Percentiles rank a stretch among this genome's conserved stretches.
Conservation (phyloP, 2,113 vertebrate species). For the Thermophis baileyi region DNA sequence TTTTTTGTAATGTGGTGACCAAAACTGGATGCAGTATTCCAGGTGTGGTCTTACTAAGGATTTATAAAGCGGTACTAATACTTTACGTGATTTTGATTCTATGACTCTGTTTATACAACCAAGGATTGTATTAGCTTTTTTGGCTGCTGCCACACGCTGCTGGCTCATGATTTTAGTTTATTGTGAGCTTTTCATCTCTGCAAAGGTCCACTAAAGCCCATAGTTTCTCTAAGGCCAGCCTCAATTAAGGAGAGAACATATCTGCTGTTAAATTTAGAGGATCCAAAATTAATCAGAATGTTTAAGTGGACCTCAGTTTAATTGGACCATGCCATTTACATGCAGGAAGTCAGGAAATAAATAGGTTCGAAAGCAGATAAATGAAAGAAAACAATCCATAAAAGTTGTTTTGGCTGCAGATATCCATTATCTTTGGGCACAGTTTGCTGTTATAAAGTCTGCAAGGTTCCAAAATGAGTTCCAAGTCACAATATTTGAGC, state of each 20-base stretch:
- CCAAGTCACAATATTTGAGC: background rate
- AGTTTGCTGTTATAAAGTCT: background rate
- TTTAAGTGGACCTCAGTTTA: background rate
- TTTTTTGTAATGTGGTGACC: no score
- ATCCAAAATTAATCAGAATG: background rate
- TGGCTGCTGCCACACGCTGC: no score
- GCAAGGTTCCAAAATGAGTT: background rate
- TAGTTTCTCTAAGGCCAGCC: background rate
- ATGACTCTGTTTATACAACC: no score
- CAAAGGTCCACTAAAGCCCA: background rate
- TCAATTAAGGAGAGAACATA: background rate
- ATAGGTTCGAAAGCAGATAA: background rate
- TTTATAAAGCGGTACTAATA: no score
- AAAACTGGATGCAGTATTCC: no score
- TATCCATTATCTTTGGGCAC: background rate
- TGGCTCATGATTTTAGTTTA: background rate
- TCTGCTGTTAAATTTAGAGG: background rate
- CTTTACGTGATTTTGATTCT: no score
- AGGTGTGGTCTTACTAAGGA: no score
- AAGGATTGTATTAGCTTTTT: no score
- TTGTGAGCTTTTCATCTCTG: background rate
- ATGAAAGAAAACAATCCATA: background rate
- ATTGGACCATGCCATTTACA: background rate
- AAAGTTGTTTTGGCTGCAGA: background rate
- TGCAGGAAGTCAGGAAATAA: background rate